Conservation (phyloP, 2,888 invertebrate species). For the Venustoraphidia nigricollis region DNA sequence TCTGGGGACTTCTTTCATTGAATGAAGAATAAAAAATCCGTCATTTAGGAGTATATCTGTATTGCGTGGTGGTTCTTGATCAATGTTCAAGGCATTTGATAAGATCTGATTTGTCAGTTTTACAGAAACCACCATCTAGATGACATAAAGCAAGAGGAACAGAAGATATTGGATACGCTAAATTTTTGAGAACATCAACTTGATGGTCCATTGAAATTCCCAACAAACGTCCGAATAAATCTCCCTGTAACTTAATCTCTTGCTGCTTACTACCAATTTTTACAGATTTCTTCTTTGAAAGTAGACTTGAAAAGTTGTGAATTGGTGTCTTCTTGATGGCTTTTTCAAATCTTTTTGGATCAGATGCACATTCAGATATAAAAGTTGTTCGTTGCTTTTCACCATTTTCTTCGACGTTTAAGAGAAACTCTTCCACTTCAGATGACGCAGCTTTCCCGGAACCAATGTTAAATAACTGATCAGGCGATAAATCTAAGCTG, state of each 20-base stretch:
- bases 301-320: background rate
- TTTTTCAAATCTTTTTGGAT: constrained; percentile 2
- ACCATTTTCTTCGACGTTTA: constrained; percentile 8
- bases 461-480: constrained; percentile 3
- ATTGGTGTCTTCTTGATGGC: background rate
- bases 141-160: constrained; percentile 15
- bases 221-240: background rate
- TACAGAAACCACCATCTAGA: constrained; percentile 13
- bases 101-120: constrained; percentile 16
- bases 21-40: constrained; percentile 15
- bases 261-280: background rate
- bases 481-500: background rate
- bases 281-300: background rate
- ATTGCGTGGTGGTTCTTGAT: background rate
- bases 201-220: background rate
- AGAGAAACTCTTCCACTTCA: constrained; percentile 7
- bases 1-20: constrained; percentile 12
- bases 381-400: constrained; percentile 4
- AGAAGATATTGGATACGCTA: constrained; percentile 8
- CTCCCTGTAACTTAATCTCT: background rate
- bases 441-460: constrained; percentile 1
- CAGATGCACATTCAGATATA: constrained; percentile 5
- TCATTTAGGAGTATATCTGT: constrained; percentile 11
- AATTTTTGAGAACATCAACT: background rate
- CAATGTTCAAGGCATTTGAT: background rate